Evolutionary conservation across 2,113 vertebrate species (phyloP).

Genomic region (Azemiops feae): DNA sequence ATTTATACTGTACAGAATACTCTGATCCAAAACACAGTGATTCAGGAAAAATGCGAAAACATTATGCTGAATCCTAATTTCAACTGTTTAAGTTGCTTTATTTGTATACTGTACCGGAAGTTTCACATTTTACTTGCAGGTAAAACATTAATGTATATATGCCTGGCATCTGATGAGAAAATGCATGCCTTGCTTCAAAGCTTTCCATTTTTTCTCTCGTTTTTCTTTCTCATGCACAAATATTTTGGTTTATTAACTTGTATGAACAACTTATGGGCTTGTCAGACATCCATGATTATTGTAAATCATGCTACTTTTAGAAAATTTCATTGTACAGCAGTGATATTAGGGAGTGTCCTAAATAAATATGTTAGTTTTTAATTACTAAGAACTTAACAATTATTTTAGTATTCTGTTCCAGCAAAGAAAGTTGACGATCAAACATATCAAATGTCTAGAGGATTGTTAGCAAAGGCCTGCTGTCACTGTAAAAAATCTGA

Average conservation of each 20-base stretch:
- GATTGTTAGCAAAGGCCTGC: slow-evolving; percentile 77
- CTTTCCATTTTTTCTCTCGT: slow-evolving; percentile 27
- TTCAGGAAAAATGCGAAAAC: too few species aligned
- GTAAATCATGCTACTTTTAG: background rate
- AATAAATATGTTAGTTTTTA: background rate
- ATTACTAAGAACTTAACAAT: slow-evolving; percentile 27
- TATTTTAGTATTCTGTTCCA: slow-evolving; percentile 69
- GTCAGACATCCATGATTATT: background rate
- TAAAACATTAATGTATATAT: slow-evolving; percentile 53
- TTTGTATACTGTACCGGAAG: too few species aligned
- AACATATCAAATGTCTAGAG: slow-evolving; percentile 72
- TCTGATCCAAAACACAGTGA: too few species aligned
- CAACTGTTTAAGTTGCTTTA: too few species aligned
- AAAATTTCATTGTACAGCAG: too few species aligned
- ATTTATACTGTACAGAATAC: too few species aligned
- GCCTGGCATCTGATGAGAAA: slow-evolving; percentile 36
- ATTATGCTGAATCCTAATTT: too few species aligned
- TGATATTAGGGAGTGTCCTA: background rate
- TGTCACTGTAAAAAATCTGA: slow-evolving; percentile 67
- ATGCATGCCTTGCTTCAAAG: slow-evolving; percentile 28
- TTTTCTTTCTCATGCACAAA: background rate
- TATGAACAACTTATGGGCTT: background rate
- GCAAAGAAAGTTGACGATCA: slow-evolving; percentile 71
- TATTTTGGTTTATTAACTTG: background rate
- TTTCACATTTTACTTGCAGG: background rate